Base-by-base conservation (phyloP, 2,113 vertebrate species). In the Pangasianodon hypophthalmus region DNA sequence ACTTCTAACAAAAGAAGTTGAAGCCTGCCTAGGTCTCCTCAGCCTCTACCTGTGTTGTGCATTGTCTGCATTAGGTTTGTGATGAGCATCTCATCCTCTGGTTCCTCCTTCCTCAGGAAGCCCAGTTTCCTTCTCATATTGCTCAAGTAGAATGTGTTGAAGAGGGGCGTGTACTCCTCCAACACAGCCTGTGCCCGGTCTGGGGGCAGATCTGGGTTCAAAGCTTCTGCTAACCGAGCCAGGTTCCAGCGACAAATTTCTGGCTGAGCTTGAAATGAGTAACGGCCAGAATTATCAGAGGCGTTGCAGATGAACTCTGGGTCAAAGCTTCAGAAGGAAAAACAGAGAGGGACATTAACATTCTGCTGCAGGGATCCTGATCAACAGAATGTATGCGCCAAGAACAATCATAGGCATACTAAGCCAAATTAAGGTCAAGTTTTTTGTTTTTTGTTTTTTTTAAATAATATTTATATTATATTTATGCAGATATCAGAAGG, bases 101-200 rank as follows among this genome's bases (percentile, higher is more conserved):
- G 97, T 48, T 96, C 96, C 82, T 97, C 95, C 21, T 94, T 93
- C 0, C 88, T 95, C 91, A 97, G 92, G 0, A 99, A 95, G 85
- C 98, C 98, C 93, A 99, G 94, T 93, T 99, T 99, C 91, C 94
- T 95, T 92, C 97, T 98, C 98, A 99, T 99, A 93, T 96, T 98
- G 56, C 95, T 93, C 86, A 98, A 92, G 94, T 98, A 98, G 90
- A 96, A 96, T 21, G 89, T 92, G 75, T 98, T 97, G 77, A 96
- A 99, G 87, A 97, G 96, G 89, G 94, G 91, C 91, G 97, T 91
- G 86, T 97, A 98, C 80, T 98, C 97, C 0, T 97, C 96, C 88
- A 99, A 84, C 21, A 98, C 95, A 13, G 95, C 93, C 48, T 96
- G 88, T 0, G 96, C 97, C 79, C 94, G 94, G 62, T 96, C 95